Evolutionary conservation across 1,140 invertebrate species (phyloP).

Genomic region (Drosophila ogumai): DNA sequence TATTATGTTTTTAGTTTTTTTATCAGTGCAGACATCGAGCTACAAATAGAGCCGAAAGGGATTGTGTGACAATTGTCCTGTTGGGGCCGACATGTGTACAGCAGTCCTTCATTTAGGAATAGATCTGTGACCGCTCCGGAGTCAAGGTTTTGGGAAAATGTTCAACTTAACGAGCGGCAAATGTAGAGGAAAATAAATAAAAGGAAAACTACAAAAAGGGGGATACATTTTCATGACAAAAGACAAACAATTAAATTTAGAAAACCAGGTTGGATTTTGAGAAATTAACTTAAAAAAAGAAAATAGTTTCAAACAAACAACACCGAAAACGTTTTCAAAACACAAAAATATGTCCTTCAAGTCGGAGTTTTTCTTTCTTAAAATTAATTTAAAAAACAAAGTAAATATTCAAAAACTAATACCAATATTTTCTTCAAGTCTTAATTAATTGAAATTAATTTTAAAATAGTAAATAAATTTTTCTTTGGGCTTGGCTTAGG

Average conservation of each 20-base stretch:
- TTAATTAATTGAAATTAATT: too few species aligned
- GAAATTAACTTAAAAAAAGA: background rate
- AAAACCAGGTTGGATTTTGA: background rate
- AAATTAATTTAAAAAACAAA: too few species aligned
- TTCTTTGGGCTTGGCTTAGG: constrained; percentile 23
- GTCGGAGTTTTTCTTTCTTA: too few species aligned
- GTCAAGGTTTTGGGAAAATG: background rate
- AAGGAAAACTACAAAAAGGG: too few species aligned
- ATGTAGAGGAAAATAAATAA: background rate
- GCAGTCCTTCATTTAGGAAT: constrained; percentile 23
- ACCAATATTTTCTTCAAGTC: background rate
- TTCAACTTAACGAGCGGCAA: constrained; percentile 13
- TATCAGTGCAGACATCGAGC: background rate
- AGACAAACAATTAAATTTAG: background rate
- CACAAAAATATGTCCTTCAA: too few species aligned
- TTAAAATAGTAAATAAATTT: too few species aligned
- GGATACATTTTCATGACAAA: background rate
- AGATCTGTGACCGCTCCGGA: constrained; percentile 15
- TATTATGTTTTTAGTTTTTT: background rate
- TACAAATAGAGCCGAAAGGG: constrained; percentile 14
- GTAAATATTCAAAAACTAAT: too few species aligned
- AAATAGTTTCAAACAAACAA: too few species aligned
- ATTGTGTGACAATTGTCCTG: constrained; percentile 61
- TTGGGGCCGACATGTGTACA: constrained; percentile 57
- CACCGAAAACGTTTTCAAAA: too few species aligned